phyloP scores from a whole-genome alignment of 1,140 invertebrate species.

The Anastrepha ludens region DNA sequence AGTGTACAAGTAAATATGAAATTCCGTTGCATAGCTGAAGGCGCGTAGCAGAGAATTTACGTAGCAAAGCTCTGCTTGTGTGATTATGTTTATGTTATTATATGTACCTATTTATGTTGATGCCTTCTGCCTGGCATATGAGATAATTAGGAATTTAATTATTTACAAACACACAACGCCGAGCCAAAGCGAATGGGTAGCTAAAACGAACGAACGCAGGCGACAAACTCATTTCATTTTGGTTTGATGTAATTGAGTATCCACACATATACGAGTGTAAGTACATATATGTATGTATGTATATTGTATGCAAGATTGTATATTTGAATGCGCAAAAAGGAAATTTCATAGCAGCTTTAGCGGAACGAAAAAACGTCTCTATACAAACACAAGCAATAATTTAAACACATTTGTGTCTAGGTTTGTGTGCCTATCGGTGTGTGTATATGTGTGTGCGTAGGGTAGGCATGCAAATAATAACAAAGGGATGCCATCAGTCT shows the following conservation, averaged over 20 bases:
- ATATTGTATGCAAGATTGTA: not conserved
- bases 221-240: constrained; percentile 25
- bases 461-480: constrained; percentile 29
- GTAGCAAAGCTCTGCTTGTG: not conserved
- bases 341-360: constrained; percentile 55
- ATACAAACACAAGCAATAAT: constrained; percentile 47
- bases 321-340: not conserved
- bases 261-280: not conserved
- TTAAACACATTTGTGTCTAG: not conserved
- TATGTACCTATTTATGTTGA: constrained; percentile 55
- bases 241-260: not conserved
- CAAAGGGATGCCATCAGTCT: constrained; percentile 60
- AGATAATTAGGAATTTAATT: constrained; percentile 74
- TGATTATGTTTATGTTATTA: constrained; percentile 54
- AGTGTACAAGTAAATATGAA: constrained; percentile 23
- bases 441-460: not conserved
- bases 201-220: not conserved
- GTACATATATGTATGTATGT: not conserved
- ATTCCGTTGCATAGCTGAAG: constrained; percentile 37
- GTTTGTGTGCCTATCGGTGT: not conserved
- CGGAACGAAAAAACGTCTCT: constrained; percentile 57
- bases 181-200: not conserved
- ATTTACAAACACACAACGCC: constrained; percentile 63
- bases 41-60: not conserved
- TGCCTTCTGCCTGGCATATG: constrained; percentile 56